phyloP scores from a whole-genome alignment of 1,140 invertebrate species.

The Oryctes rhinoceros region DNA sequence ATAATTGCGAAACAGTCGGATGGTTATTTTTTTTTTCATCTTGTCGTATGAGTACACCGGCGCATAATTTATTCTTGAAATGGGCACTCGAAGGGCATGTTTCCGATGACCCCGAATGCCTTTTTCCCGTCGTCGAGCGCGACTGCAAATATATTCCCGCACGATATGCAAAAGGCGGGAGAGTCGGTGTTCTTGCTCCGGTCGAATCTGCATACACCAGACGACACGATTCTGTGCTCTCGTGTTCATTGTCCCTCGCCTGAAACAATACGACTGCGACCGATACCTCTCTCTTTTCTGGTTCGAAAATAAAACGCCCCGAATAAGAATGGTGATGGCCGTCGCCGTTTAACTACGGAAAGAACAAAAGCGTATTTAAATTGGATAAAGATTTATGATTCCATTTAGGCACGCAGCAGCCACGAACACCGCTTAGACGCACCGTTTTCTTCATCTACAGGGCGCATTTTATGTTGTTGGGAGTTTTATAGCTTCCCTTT shows the following conservation, averaged over 20 bases:
- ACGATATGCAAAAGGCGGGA: conserved; percentile 18
- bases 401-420: background rate
- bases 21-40: background rate
- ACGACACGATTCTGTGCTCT: background rate
- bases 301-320: conserved; percentile 27
- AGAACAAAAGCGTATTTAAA: conserved; percentile 43
- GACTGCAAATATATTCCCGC: background rate
- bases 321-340: background rate
- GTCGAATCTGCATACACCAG: background rate
- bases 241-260: conserved; percentile 8
- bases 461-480: background rate
- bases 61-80: conserved; percentile 21
- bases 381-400: conserved; percentile 37
- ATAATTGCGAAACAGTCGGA: background rate
- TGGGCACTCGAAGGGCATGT: conserved; percentile 16
- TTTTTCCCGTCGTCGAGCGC: background rate
- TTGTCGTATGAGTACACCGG: background rate
- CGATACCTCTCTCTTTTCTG: background rate
- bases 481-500: conserved; percentile 6
- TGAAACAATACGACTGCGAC: conserved; percentile 19
- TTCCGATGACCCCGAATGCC: conserved; percentile 5
- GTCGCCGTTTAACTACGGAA: background rate
- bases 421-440: background rate
- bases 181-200: background rate
- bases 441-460: background rate